Evolutionary conservation across 2,113 vertebrate species (phyloP), one percentile per base, ranked within the genome.

Genomic region (Oryzias javanicus): DNA sequence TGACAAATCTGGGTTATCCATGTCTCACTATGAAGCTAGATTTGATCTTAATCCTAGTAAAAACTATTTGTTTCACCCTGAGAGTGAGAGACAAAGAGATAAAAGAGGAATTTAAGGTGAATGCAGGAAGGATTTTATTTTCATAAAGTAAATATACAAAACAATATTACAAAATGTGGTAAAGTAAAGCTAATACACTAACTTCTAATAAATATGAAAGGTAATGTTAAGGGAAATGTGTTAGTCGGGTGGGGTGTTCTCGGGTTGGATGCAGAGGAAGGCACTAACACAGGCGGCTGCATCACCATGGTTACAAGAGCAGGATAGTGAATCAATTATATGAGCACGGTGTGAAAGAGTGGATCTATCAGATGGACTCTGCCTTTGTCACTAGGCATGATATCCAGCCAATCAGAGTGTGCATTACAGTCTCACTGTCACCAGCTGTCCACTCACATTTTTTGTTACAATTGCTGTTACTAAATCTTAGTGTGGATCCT

Each of bases 1-100:
- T 75, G 62, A 54, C 67, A 82, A 71, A 87, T 83, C 70, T 81
- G 69, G 81, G 78, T 84, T 86, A 81, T 53, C 42, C 65, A 70
- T 81, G 71, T 40, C 49, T 49, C 64, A 67, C 48, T 64, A 64
- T 65, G 59, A 68, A 72, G 22, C 42, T 60, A 72, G 67, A 85
- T 83, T 72, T 81, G 72, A 70, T 74, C 14, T 22, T 79, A 82
- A 88, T 80, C 72, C 63, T n/a, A 64, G 19, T 19, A 67, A 64
- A 3, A 5, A 47, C 4, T 18, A 20, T 73, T 67, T 65, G 24
- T 7, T 55, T 56, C 18, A 61, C 27, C 60, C 13, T 58, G 20
- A 60, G 27, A 46, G 5, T 7, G 51, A 41, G 13, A 24, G 18
- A 24, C 4, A 52, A 1, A 53, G 13, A 55, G 4, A 72, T 15